Conservation (phyloP, 2,113 vertebrate genomes). For the Ammodytes dubius region DNA sequence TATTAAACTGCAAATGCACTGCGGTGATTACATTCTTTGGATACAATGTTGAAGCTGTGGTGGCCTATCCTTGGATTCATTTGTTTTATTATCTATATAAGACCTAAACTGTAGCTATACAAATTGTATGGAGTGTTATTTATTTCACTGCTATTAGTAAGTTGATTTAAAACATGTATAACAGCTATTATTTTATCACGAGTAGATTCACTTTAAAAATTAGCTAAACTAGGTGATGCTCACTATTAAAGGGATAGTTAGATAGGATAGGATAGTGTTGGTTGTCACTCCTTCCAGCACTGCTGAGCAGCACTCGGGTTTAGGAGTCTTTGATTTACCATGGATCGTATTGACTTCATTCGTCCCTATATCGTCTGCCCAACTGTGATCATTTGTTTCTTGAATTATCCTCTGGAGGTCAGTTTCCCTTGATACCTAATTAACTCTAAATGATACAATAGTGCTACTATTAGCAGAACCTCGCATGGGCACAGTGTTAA, state of each 20-base stretch:
- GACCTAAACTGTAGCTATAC: background rate
- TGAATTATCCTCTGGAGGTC: constrained; percentile 12
- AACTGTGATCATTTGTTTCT: constrained; percentile 21
- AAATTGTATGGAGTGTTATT: background rate
- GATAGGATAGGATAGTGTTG: background rate
- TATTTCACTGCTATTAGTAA: background rate
- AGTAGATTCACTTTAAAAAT: background rate
- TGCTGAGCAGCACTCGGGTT: constrained; percentile 9
- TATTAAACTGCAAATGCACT: background rate
- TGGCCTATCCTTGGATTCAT: background rate
- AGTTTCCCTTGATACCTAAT: no score
- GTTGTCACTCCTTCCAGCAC: background rate
- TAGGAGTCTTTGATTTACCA: constrained; percentile 17
- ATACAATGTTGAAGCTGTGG: background rate
- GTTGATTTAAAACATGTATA: background rate
- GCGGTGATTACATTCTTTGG: background rate
- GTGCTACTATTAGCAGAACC: background rate
- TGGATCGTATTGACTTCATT: constrained; percentile 29
- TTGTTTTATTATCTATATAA: background rate
- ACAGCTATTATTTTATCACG: background rate
- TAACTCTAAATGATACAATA: background rate
- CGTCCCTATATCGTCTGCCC: constrained; percentile 15
- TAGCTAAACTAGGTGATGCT: background rate
- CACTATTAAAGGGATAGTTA: background rate
- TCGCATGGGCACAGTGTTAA: background rate